These are phyloP conservation scores for Pristionchus arcanus DNA, from an alignment of 2,888 invertebrate genomes.

Conservation along the genomic window DNA sequence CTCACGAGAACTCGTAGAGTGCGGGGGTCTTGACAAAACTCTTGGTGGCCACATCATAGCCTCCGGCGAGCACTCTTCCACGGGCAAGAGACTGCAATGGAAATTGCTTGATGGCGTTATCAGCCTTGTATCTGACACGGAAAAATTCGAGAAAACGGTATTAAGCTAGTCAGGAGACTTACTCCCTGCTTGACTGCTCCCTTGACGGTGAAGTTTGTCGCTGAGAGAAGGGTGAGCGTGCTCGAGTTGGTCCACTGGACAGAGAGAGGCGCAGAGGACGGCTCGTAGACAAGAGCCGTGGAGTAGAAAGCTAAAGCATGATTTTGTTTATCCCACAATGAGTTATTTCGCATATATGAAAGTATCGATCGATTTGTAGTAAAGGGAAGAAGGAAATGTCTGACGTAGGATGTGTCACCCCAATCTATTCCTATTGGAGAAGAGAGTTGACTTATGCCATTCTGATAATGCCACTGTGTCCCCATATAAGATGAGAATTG, in stretches of 20 bases:
- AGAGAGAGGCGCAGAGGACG: background rate
- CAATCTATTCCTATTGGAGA: too few relatives aligned
- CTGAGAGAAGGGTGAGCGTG: conserved; percentile 5
- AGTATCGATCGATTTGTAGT: background rate
- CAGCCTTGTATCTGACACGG: background rate
- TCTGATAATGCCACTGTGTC: too few relatives aligned
- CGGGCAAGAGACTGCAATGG: background rate
- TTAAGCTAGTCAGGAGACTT: background rate
- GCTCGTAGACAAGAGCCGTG: background rate
- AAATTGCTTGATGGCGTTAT: background rate
- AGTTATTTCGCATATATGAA: background rate
- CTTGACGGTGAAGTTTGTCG: background rate
- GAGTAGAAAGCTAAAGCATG: background rate
- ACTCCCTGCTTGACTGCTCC: background rate
- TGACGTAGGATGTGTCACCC: too few relatives aligned
- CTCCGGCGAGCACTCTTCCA: background rate
- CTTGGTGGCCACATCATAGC: background rate
- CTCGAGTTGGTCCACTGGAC: background rate
- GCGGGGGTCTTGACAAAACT: background rate
- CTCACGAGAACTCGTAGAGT: background rate
- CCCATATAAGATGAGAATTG: too few relatives aligned
- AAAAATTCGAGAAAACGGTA: background rate
- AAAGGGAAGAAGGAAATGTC: too few relatives aligned
- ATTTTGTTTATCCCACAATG: background rate
- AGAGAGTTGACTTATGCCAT: too few relatives aligned